phyloP scores from a whole-genome alignment of 30 jellyfish, hydroid and myxozoan genomes.

The Aurelia sp. region DNA sequence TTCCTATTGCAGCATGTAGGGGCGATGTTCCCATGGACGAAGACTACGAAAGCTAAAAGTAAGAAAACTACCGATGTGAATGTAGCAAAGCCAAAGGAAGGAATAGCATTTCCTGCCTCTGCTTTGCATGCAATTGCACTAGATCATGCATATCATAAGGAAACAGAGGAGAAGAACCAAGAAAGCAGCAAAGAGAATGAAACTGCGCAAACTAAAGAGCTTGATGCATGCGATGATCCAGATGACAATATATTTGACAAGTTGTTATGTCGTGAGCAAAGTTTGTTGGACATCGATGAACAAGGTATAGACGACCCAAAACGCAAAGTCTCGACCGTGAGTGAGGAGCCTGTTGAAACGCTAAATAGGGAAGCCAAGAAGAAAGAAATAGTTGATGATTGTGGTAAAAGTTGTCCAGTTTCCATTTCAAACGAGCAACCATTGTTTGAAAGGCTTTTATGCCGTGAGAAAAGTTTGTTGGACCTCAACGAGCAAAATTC shows the following conservation, averaged over 20 bases:
- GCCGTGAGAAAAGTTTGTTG: too few relatives aligned
- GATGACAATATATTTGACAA: constrained; percentile 42
- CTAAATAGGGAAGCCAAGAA: too few relatives aligned
- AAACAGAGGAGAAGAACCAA: neutral
- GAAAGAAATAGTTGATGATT: too few relatives aligned
- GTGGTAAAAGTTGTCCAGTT: too few relatives aligned
- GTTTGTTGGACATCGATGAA: constrained; percentile 9
- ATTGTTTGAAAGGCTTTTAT: too few relatives aligned
- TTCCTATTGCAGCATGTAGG: constrained; percentile 6
- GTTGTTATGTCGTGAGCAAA: constrained; percentile 48
- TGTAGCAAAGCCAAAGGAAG: neutral
- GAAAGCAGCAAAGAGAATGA: neutral
- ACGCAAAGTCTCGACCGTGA: too few relatives aligned
- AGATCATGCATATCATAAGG: constrained; percentile 45
- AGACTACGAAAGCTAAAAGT: neutral
- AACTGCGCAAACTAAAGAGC: neutral
- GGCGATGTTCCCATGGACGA: constrained; percentile 56
- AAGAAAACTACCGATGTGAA: neutral
- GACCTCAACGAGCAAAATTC: too few relatives aligned
- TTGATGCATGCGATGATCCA: neutral
- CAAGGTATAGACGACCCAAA: neutral
- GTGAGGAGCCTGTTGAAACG: too few relatives aligned
- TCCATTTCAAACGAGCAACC: too few relatives aligned
- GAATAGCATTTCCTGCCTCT: constrained; percentile 8
- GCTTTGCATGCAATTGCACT: constrained; percentile 11